Conservation (phyloP, 2,113 vertebrate species). For the Meleagris gallopavo region DNA sequence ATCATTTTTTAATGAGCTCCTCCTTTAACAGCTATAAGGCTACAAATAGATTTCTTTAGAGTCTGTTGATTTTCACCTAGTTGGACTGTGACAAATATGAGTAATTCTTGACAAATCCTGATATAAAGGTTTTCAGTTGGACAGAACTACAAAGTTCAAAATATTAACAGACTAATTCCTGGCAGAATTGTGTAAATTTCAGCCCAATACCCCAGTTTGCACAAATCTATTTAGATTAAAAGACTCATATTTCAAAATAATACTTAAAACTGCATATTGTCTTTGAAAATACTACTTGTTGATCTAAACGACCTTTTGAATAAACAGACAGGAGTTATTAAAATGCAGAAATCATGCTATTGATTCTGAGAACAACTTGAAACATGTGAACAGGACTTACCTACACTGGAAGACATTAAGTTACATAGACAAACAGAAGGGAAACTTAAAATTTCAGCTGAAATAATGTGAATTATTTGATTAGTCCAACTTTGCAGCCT, state of each 20-base stretch:
- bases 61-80: not conserved
- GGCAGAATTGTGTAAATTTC: not conserved
- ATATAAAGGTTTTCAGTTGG: not conserved
- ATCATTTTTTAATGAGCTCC: not conserved
- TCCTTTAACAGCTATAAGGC: not conserved
- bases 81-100: not conserved
- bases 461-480: not conserved
- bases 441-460: not conserved
- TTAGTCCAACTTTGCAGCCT: not conserved
- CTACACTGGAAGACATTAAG: not conserved
- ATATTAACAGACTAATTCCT: not conserved
- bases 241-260: not conserved
- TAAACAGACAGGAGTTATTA: not conserved
- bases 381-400: not conserved
- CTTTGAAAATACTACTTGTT: not conserved
- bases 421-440: not conserved
- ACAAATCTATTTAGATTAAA: not conserved
- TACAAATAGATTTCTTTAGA: not conserved
- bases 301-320: not conserved
- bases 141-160: not conserved
- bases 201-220: not conserved
- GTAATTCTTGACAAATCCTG: not conserved
- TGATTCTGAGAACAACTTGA: not conserved
- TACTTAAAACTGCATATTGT: not conserved
- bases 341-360: not conserved